Evolutionary conservation across 2,888 invertebrate genomes (phyloP).

Genomic region (Cryptosula pallasiana): DNA sequence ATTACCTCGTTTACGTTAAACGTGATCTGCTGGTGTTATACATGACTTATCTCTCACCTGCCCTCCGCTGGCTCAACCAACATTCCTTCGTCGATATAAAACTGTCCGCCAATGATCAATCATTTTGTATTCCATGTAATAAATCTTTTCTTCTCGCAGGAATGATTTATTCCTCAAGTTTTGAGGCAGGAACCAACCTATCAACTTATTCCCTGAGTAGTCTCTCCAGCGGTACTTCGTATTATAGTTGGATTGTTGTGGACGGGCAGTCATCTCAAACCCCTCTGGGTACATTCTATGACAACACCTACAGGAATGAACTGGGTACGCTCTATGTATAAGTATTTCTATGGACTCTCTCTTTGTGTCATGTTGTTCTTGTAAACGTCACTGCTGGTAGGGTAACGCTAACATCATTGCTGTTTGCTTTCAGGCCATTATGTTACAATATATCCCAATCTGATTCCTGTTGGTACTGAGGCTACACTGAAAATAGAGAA

Average conservation of each 20-base stretch:
- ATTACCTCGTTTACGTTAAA: no score
- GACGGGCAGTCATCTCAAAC: not conserved
- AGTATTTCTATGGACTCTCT: no score
- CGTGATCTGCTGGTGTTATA: no score
- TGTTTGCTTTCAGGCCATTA: conserved; percentile 5
- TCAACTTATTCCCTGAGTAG: not conserved
- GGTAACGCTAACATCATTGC: no score
- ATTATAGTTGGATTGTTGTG: not conserved
- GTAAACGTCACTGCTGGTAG: no score
- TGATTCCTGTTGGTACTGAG: not conserved
- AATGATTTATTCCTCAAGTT: not conserved
- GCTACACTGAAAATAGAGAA: not conserved
- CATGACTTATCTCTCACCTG: no score
- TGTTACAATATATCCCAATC: not conserved
- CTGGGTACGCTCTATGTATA: not conserved
- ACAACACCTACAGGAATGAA: conserved; percentile 1
- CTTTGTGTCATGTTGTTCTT: no score
- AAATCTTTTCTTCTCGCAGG: no score
- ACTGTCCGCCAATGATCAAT: no score
- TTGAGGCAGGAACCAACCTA: not conserved
- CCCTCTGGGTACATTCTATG: not conserved
- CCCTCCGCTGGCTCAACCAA: no score
- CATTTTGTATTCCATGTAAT: no score
- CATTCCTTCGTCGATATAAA: no score
- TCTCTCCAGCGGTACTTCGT: not conserved